Conservation (phyloP, 2,888 invertebrate species). For the Flexamia atlantica region DNA sequence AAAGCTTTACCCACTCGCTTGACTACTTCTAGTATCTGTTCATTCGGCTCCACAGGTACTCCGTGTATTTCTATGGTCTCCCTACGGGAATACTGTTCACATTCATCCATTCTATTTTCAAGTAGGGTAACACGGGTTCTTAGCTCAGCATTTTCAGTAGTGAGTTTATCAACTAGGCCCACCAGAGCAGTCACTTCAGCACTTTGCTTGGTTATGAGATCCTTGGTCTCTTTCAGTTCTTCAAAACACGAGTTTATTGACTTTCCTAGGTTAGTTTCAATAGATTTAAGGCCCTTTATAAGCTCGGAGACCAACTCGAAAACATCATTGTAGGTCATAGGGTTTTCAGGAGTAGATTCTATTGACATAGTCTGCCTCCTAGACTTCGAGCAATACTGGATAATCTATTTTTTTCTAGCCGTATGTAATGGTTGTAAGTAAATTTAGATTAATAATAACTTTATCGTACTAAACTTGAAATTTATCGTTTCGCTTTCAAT, state of each 20-base stretch:
- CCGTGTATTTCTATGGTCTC: conserved; percentile 49
- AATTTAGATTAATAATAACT: too few relatives aligned
- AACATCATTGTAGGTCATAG: conserved; percentile 29
- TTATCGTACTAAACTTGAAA: too few relatives aligned
- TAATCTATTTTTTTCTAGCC: too few relatives aligned
- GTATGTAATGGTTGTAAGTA: too few relatives aligned
- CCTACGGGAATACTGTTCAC: conserved; percentile 32
- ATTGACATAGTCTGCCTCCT: conserved; percentile 1
- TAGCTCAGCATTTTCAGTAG: neutral
- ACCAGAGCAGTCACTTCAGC: neutral
- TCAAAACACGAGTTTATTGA: conserved; percentile 1
- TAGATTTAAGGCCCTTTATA: neutral
- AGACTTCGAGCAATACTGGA: neutral
- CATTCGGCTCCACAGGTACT: neutral
- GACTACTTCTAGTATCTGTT: conserved; percentile 29
- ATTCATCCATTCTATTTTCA: conserved; percentile 37
- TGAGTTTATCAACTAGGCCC: neutral
- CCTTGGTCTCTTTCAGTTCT: conserved; percentile 12
- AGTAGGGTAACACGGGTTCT: neutral
- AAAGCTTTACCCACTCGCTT: conserved; percentile 18
- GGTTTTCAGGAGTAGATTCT: neutral
- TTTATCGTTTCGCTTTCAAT: too few relatives aligned
- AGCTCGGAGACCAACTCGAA: conserved; percentile 14
- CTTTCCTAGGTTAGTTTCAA: conserved; percentile 25
- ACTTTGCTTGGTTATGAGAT: conserved; percentile 22